Evolutionary conservation across 2,797 vertebrate species (phyloP), one percentile per base, ranked within the genome.

Genomic region (Antrozous pallidus): DNA sequence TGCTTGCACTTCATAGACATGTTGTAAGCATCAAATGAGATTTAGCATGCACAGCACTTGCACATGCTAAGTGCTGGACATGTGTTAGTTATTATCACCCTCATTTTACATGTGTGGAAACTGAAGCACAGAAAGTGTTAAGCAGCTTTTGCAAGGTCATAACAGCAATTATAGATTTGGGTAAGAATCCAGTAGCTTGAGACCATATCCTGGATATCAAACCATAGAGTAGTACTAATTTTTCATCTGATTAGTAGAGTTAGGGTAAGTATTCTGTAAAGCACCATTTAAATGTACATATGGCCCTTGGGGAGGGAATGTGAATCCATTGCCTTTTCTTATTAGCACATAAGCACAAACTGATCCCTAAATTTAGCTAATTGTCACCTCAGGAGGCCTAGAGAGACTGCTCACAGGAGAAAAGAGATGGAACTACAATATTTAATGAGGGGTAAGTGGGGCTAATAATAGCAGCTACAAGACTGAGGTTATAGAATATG

Each of bases 361-460:
- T n/a, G 45, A n/a, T 77, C 85, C 58, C 73, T 88, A 94, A 90
- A 81, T 87, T 75, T 92, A 90, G 84, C 31, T 70, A 73, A 56
- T 74, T 79, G 24, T 86, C 79, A 79, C n/a, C 31, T 81, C 36
- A 38, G n/a, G 24, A 78, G 73, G n/a, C 28, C 14, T 47, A 73
- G 47, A 85, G 36, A 85, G 38, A 75, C 20, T 87, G 17, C 20
- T 26, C 49, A 65, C 38, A 88, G 13, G 58, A 78, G 24, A 89
- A 82, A 51, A 85, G 42, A 88, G 17, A 92, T 81, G 31, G 40
- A 24, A 85, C 10, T 49, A 3, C 9, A 73, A 69, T 36, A 84
- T 81, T 63, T 75, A 90, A 90, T 70, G 45, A 81, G 14, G 82
- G 17, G 33, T 42, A 90, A 81, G 26, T 31, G 8, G 22, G 31